These are phyloP conservation scores for Hydriomena furcata DNA, from an alignment of 2,888 invertebrate species.

Conservation along the genomic window DNA sequence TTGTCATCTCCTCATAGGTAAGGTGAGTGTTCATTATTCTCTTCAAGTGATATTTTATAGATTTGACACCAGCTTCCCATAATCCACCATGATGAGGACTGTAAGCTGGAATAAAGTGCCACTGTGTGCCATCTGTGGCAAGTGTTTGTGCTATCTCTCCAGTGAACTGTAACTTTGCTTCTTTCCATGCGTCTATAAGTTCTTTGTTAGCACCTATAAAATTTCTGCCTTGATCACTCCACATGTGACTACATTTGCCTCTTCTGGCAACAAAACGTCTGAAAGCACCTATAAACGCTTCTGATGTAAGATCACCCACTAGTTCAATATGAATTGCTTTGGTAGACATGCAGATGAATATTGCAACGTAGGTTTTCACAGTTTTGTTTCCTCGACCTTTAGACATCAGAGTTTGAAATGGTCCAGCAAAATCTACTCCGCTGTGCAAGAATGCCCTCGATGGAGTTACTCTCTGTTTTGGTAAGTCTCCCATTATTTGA, in stretches of 20 bases:
- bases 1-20: too few relatives aligned
- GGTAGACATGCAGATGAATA: slow-evolving; percentile 39
- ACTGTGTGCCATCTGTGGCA: slow-evolving; percentile 25
- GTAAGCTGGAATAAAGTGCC: slow-evolving; percentile 38
- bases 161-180: too few relatives aligned
- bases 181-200: not conserved
- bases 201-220: slow-evolving; percentile 35
- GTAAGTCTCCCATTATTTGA: slow-evolving; percentile 42
- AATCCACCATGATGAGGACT: slow-evolving; percentile 34
- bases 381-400: slow-evolving; percentile 37
- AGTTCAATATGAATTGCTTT: slow-evolving; percentile 46
- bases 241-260: slow-evolving; percentile 32
- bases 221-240: slow-evolving; percentile 37
- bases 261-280: slow-evolving; percentile 32
- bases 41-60: slow-evolving; percentile 33
- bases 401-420: slow-evolving; percentile 28
- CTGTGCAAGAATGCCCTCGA: slow-evolving; percentile 34
- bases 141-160: not conserved
- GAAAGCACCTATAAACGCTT: slow-evolving; percentile 39
- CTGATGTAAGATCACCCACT: slow-evolving; percentile 41
- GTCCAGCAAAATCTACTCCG: slow-evolving; percentile 41
- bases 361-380: slow-evolving; percentile 35
- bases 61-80: slow-evolving; percentile 37
- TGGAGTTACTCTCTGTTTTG: slow-evolving; percentile 31
- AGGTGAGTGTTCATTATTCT: not conserved